Evolutionary conservation across 2,113 vertebrate genomes (phyloP), one percentile per base, ranked within the genome.

Genomic region (Megaceryle maxima): DNA sequence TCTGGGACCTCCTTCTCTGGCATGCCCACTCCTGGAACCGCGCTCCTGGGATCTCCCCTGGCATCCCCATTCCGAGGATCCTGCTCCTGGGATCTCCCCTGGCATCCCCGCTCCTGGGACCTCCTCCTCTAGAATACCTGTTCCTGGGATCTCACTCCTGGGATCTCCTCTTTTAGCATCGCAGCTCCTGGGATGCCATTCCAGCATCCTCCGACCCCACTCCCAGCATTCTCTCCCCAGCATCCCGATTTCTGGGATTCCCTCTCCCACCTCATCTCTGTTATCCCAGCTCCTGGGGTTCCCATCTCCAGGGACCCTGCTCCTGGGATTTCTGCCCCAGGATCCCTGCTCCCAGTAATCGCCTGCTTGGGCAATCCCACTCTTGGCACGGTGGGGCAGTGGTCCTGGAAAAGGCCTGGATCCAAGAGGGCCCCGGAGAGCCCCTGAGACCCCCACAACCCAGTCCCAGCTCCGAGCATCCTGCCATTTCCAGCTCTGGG

Each of bases 251-350:
- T 31, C 67, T 14, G 48, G 29, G 29, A 20, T 83, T 21, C 28
- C 39, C 14, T 3, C 15, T 63, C 12, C 39, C 39, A 24, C 20
- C 9, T 13, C 25, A 3, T 9, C n/a, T 2, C 75, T 16, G 2
- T 0, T 0, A 25, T 46, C 48, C 28, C 4, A 0, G 10, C 33
- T 56, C 53, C 31, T 21, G 31, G 31, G 28, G 63, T n/a, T 68
- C 6, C 19, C 37, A 16, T 16, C 39, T 55, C 25, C 35, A 17
- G 20, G 16, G 25, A 43, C 7, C 37, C 55, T 7, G 13, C 6
- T n/a, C 19, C 35, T 19, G 73, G 18, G 16, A 16, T 43, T 13
- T 8, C 24, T 25, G 33, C 20, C 7, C 24, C 3, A 6, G 43
- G 10, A 10, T 35, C 43, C 67, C 66, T 6, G 20, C 13, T 29